A percentile compares a stretch with the other conserved stretches of the same genome.
These are phyloP conservation scores for Myanophis thanlyinensis DNA, from an alignment of 2,113 vertebrate species.

Conservation along the genomic window DNA sequence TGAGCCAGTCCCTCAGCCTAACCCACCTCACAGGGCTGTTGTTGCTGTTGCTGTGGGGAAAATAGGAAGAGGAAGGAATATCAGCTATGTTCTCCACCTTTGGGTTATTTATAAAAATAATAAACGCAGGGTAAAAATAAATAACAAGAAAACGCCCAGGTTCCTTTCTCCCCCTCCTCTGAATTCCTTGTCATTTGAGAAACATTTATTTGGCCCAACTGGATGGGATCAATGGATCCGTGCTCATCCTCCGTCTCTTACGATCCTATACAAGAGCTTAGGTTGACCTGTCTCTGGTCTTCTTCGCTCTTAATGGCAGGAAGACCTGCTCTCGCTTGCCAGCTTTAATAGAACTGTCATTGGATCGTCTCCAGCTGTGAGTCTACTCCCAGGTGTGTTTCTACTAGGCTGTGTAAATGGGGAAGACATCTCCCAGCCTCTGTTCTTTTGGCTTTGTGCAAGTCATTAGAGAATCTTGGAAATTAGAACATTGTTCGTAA, in stretches of 20 bases:
- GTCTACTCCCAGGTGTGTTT: neutral
- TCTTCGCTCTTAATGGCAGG: neutral
- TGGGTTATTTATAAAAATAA: neutral
- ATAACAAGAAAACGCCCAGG: neutral
- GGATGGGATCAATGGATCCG: neutral
- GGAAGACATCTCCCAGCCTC: neutral
- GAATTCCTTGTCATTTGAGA: neutral
- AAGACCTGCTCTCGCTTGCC: neutral
- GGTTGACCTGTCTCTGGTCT: neutral
- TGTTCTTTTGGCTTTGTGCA: neutral
- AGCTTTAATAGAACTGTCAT: neutral
- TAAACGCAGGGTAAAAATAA: neutral
- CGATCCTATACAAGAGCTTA: neutral
- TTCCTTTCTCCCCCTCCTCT: neutral
- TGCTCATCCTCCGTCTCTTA: neutral
- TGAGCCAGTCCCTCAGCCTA: neutral
- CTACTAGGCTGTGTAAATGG: neutral
- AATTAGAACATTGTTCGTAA: constrained; percentile 34
- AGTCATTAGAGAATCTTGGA: constrained; percentile 35
- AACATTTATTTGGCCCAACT: neutral
- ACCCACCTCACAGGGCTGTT: neutral
- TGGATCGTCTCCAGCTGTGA: neutral
- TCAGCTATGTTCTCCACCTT: neutral
- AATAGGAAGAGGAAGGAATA: neutral
- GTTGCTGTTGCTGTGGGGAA: neutral